Conservation (phyloP, 2,888 invertebrate genomes). For the Caradrina clavipalpis region DNA sequence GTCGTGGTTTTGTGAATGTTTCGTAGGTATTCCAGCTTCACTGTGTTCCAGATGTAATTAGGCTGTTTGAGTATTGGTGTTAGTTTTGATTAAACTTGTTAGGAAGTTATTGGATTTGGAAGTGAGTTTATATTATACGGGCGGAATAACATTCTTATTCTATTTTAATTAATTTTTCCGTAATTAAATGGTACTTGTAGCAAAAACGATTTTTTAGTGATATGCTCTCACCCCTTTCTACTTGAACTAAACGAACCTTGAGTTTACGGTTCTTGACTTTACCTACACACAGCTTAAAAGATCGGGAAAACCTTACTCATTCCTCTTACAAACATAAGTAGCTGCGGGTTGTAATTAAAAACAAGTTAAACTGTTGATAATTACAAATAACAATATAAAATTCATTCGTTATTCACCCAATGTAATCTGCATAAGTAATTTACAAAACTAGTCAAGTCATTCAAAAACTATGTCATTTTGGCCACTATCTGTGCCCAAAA, state of each 20-base stretch:
- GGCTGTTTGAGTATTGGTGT: slow-evolving; percentile 31
- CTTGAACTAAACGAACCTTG: slow-evolving; percentile 34
- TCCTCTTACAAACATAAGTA: not conserved
- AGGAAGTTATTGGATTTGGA: slow-evolving; percentile 16
- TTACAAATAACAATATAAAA: not conserved
- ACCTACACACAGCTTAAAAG: slow-evolving; percentile 24
- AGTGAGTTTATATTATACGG: slow-evolving; percentile 5
- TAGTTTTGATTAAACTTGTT: slow-evolving; percentile 42
- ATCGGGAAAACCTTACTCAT: not conserved
- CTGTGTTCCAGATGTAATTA: slow-evolving; percentile 43
- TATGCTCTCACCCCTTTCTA: slow-evolving; percentile 20
- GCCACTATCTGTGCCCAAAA: too few relatives aligned
- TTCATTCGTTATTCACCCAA: too few relatives aligned
- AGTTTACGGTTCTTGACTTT: slow-evolving; percentile 18
- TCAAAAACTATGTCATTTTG: too few relatives aligned
- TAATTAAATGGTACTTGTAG: not conserved
- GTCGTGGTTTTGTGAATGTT: slow-evolving; percentile 36
- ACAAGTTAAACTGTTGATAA: not conserved
- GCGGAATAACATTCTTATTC: not conserved
- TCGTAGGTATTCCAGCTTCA: slow-evolving; percentile 30
- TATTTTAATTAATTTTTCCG: slow-evolving; percentile 12
- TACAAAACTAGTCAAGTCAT: too few relatives aligned
- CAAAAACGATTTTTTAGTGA: not conserved
- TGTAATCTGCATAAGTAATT: too few relatives aligned
- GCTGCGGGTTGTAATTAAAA: not conserved